Evolutionary conservation across 1,140 invertebrate genomes (phyloP), one percentile per base, ranked within the genome.

Genomic region (Neodiprion lecontei): DNA sequence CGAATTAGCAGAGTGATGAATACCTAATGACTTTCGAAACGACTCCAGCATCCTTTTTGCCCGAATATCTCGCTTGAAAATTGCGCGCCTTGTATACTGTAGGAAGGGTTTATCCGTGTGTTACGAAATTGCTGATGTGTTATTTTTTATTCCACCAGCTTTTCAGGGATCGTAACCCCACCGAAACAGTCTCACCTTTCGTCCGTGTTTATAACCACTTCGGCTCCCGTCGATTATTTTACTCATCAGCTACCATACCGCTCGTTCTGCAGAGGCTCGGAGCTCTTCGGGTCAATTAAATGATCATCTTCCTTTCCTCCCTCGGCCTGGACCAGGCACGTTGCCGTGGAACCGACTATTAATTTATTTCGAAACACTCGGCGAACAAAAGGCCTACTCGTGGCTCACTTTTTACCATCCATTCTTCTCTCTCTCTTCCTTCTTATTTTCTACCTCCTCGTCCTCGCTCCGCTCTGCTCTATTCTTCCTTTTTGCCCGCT

Each of bases 321-420:
- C 68, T 74, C 75, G 74, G 75, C 75, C 73, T 77, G 77, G 75
- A 70, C 71, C 48, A 50, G 67, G 70, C 40, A 53, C 67, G 67
- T 48, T 50, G 69, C 74, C 48, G 70, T 76, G 76, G 76, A 73
- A 81, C 76, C 81, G 77, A 61, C 81, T 83, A 85, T 86, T 85
- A 85, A 86, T 86, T 61, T 61, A 61, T 61, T 85, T 83, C 78
- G 80, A 83, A 84, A 84, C 82, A 84, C 53, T 61, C 80, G 80
- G 78, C 74, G 82, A 86, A 86, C 85, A 86, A 86, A 86, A 84
- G 80, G 79, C 82, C 80, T 80, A 79, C 79, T 76, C 79, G 74
- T 75, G 80, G 80, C 80, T 61, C 53, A 61, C 53, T 61, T 61
- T 61, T 61, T 80, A 76, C 73, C 78, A 75, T 77, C 78, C 76